Evolutionary conservation across 1,140 invertebrate species (phyloP), one percentile per base, ranked within the genome.

Genomic region (Panagrolaimus sp.): DNA sequence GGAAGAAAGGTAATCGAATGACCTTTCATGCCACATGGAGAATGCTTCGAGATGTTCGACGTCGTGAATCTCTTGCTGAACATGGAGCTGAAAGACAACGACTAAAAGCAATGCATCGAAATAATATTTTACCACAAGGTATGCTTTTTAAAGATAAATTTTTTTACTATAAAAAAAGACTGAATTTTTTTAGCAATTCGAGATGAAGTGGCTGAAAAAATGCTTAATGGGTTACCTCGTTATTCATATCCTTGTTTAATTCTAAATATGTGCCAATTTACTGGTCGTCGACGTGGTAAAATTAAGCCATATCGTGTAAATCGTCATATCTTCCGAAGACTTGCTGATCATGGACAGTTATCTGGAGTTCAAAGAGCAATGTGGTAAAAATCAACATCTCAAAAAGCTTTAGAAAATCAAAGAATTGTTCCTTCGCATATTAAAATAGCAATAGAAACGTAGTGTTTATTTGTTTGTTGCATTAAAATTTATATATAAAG

Each of bases 231-330:
- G 28, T 63, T 62, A 26, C 75, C 70, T 0, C 43, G 46, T 7
- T 52, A 75, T 46, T 63, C 74, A 21, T 47, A 68, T 24, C 73
- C 73, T 46, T 65, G 28, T 65, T 68, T 82, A 2, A 69, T 83
- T 28, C 70, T 78, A 14, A 76, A 81, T 62, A 79, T 83, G 81
- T 82, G 80, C 48, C 65, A 70, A 70, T 82, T 82, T 67, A 82
- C 81, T 5, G 82, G 79, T 55, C 69, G 78, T 9, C 71, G 69
- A 68, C 68, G 80, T 28, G 80, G 80, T 70, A 82, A 82, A 70
- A 76, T 82, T 28, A 83, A 82, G 72, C 79, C 74, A 7, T 83
- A 72, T 47, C 71, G 80, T 7, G 45, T 82, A 9, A 78, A 71
- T 67, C 70, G 80, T 9, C 78, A 82, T 46, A 64, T 80, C 43